Evolutionary conservation across 2,888 invertebrate species (phyloP), one percentile per base, ranked within the genome.

Genomic region (Laspeyria flexula): DNA sequence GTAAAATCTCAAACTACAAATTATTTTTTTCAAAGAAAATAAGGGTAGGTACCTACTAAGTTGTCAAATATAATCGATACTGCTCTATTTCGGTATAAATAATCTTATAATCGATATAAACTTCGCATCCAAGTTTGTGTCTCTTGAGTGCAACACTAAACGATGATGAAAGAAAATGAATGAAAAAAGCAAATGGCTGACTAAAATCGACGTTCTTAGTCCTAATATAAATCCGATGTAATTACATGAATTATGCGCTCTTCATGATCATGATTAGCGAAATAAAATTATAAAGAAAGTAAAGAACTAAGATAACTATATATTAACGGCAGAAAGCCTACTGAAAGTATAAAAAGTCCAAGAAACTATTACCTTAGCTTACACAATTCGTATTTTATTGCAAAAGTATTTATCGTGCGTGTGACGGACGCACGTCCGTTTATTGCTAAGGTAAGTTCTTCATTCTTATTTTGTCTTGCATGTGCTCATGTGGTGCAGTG

Each of bases 241-340:
- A 93, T 92, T 89, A 80, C 85, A 93, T 93, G 93, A 93, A 88
- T 86, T 81, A 93, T 93, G 93, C 93, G 86, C 92, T 91, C 87
- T 93, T 92, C 87, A 93, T 92, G 90, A 85, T 85, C 75, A 92
- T 89, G 92, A 91, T 83, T 90, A 91, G 92, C 89, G 89, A 91
- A 93, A 93, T 92, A 93, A 90, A 89, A 87, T 80, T 86, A 80
- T 75, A 65, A 75, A 81, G 75, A 78, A 68, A 72, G 65, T 79
- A 86, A 86, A 85, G 74, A 83, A 83, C 70, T 80, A 70, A 79
- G 72, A 82, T 76, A 75, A 75, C 53, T 61, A 55, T 75, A 85
- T 92, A 92, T 92, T 91, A 71, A 64, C 66, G 81, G 82, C 79
- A 62, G 57, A 80, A 79, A 81, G 76, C 79, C 78, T 72, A 61